Base-by-base conservation (phyloP, 2,888 invertebrate species). In the Aproaerema taeniolella region DNA sequence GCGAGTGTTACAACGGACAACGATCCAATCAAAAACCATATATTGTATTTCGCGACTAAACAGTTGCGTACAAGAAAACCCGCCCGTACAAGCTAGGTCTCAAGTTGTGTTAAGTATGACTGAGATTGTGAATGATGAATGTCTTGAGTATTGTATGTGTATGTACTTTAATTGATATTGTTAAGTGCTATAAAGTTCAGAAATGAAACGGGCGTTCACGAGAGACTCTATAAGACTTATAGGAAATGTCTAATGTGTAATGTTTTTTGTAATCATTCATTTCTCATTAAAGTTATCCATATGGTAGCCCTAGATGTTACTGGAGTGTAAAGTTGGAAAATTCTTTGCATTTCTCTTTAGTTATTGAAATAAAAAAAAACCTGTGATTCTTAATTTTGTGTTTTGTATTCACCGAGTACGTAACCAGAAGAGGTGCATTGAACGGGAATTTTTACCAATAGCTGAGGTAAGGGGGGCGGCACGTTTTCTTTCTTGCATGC, bases 301-400 rank as follows among this genome's bases (percentile, higher is more conserved):
- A 79, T 66, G 68, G 74, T 82, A 80, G 80, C 73, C 72, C 63
- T 82, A 81, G 78, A 80, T 68, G 79, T 77, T 80, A 78, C 74
- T 70, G 75, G 70, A 83, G 73, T 85, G 85, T 81, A 68, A 82
- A 78, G 78, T 72, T 69, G 65, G 59, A 68, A 67, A 76, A 70
- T 69, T 75, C 77, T 80, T 82, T 83, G 82, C 85, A 86, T 83
- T 85, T 85, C 82, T 74, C 62, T 83, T 82, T 82, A 83, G 81
- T 83, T 85, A 79, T 63, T 65, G 73, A 77, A 83, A 79, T 75
- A 78, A 79, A 78, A 78, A 80, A 80, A 55, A 81, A 83, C 77
- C 85, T 86, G 85, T 86, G 86, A 85, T 85, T 83, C 79, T 75
- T 78, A 77, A 55, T 55, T 67, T 67, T 67, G 76, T 66, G 67